phyloP scores from a whole-genome alignment of 2,888 invertebrate genomes.

The Calephelis perditalis region DNA sequence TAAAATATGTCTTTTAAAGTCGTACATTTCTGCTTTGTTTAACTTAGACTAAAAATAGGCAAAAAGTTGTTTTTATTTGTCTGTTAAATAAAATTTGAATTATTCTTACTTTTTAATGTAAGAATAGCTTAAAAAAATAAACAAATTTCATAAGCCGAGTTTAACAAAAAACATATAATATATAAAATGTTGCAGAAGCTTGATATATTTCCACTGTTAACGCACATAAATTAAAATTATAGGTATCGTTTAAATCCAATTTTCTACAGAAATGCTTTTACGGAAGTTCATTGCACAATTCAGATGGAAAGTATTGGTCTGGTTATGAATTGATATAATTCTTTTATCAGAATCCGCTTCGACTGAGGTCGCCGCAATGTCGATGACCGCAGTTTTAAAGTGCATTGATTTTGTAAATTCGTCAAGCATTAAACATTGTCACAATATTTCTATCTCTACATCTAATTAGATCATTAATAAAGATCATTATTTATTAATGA shows the following conservation, averaged over 20 bases:
- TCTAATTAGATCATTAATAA: too few species aligned
- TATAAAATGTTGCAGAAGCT: too few species aligned
- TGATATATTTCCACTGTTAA: background rate
- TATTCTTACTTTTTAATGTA: too few species aligned
- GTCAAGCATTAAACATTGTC: conserved; percentile 5
- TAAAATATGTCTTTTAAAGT: too few species aligned
- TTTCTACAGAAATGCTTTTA: conserved; percentile 15
- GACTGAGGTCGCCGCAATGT: conserved; percentile 44
- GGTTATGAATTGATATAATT: conserved; percentile 54
- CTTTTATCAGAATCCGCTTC: conserved; percentile 52
- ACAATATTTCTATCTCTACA: background rate
- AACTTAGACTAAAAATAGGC: too few species aligned
- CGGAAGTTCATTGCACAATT: conserved; percentile 18
- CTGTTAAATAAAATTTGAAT: too few species aligned
- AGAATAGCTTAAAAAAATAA: too few species aligned
- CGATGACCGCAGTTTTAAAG: conserved; percentile 40
- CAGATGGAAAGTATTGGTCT: conserved; percentile 19
- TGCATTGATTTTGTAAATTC: conserved; percentile 1
- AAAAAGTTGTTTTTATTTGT: too few species aligned
- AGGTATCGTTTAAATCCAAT: conserved; percentile 15
- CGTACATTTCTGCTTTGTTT: too few species aligned
- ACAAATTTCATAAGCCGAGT: too few species aligned
- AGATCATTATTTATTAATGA: too few species aligned
- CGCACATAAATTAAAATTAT: background rate
- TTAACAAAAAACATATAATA: too few species aligned